Base-by-base conservation (phyloP, 2,113 vertebrate genomes). In the Stictonetta naevosa region DNA sequence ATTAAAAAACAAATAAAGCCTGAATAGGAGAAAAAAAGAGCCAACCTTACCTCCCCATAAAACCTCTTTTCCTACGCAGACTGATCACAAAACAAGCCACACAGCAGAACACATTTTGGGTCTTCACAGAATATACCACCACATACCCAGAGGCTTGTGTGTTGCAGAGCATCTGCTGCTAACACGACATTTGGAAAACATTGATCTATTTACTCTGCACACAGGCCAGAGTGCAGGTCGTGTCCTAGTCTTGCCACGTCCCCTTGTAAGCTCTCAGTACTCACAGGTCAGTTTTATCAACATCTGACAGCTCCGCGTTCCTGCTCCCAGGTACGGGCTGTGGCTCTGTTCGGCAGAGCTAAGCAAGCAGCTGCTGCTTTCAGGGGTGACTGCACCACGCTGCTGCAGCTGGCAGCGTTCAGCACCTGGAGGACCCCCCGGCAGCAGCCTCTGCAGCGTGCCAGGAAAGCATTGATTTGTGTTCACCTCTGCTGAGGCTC, bases 271-370 rank as follows among this genome's bases (percentile, higher is more conserved):
- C 16, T 42, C 46, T 31, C 25, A 4, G 36, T 8, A 22, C 23
- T 13, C 59, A 36, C 71, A 92, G 82, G 42, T 33, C 77, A 66
- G 10, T 6, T 63, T 78, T 59, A 29, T 1, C 72, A 36, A 3
- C 50, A 26, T 2, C 55, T 18, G 50, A 7, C 53, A 71, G 6
- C 31, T 6, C 3, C 3, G 1, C 53, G 38, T 48, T 1, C 0
- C n/a, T 12, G 6, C 15, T 22, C 67, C 55, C 56, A 88, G 42
- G 8, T 12, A 66, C 0, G 3, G 16, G 19, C n/a, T n/a, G 11
- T 16, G 58, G 48, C 19, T 33, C 76, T 82, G 68, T 25, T 33
- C 9, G 23, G 9, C 0, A 0, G n/a, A 83, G n/a, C 3, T 16
- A 52, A 56, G 11, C 18, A 20, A 40, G n/a, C 0, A 5, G 6